Percentiles rank a stretch among this genome's conserved stretches.
Evolutionary conservation across 2,797 vertebrate genomes (phyloP).

Genomic region (Thunnus albacares): DNA sequence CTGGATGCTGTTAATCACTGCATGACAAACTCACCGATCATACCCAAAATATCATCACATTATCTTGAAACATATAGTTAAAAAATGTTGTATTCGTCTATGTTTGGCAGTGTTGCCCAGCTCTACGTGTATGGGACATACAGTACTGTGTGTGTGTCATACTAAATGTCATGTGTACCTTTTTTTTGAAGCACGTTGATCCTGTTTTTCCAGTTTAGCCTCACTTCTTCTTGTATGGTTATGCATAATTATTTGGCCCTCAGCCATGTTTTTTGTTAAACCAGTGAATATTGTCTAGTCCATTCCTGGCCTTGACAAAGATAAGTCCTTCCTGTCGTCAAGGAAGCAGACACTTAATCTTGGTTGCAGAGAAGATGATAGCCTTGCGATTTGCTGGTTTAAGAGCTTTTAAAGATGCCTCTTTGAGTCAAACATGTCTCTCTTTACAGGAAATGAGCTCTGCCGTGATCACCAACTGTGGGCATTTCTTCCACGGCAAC

Average conservation of each 20-base stretch:
- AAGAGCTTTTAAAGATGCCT: background rate
- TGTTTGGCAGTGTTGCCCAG: background rate
- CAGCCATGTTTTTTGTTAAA: slow-evolving; percentile 9
- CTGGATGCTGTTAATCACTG: no score
- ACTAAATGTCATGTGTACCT: background rate
- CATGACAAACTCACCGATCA: no score
- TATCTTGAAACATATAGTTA: background rate
- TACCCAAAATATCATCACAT: background rate
- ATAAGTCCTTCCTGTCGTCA: background rate
- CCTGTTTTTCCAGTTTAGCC: slow-evolving; percentile 55
- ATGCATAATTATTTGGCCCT: background rate
- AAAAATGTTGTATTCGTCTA: background rate
- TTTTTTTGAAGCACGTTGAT: background rate
- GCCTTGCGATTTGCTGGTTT: background rate
- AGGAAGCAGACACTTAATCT: background rate
- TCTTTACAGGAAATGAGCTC: slow-evolving; percentile 87
- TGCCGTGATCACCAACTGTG: slow-evolving; percentile 89
- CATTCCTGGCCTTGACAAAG: background rate
- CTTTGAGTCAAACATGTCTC: slow-evolving; percentile 13
- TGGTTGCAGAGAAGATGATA: background rate
- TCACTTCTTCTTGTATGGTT: background rate
- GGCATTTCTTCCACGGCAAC: slow-evolving; percentile 89
- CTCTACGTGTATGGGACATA: background rate
- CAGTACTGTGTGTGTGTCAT: background rate
- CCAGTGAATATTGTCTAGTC: background rate